These are phyloP conservation scores for Vultur gryphus DNA, from an alignment of 2,797 vertebrate species.

Conservation along the genomic window DNA sequence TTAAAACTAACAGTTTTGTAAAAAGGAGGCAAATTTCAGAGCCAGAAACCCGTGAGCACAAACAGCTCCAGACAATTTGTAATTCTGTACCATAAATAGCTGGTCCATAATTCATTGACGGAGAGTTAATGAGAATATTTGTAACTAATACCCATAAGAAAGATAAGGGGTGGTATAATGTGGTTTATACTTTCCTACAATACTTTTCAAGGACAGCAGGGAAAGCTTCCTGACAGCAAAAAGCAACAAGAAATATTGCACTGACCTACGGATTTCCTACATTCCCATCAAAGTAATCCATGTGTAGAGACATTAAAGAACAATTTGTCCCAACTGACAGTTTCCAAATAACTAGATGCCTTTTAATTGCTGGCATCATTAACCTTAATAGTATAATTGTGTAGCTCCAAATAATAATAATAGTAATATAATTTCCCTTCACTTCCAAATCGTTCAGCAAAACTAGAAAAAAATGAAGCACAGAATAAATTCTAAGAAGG, in stretches of 20 bases:
- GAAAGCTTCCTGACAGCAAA: constrained; percentile 69
- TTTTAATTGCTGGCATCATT: constrained; percentile 86
- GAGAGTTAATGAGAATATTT: constrained; percentile 76
- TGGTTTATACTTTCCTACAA: constrained; percentile 58
- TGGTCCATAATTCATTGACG: constrained; percentile 68
- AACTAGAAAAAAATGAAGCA: neutral
- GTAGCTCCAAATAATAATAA: constrained; percentile 67
- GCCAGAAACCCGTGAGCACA: neutral
- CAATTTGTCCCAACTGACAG: constrained; percentile 75
- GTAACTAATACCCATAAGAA: constrained; percentile 73
- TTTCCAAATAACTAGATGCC: constrained; percentile 77
- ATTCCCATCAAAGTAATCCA: constrained; percentile 72
- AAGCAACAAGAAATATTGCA: constrained; percentile 72
- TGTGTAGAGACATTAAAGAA: constrained; percentile 70
- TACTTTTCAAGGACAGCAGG: constrained; percentile 71
- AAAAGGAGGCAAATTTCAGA: constrained; percentile 40
- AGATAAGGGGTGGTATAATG: constrained; percentile 71
- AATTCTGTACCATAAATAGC: constrained; percentile 70
- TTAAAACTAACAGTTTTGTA: neutral
- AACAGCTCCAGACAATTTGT: constrained; percentile 60
- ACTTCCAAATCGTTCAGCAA: constrained; percentile 33
- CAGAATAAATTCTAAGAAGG: neutral
- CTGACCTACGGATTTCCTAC: constrained; percentile 69
- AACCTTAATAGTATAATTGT: constrained; percentile 79
- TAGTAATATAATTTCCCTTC: constrained; percentile 53